These are phyloP conservation scores for Apocrypta bakeri DNA, from an alignment of 1,140 invertebrate species.

Conservation along the genomic window DNA sequence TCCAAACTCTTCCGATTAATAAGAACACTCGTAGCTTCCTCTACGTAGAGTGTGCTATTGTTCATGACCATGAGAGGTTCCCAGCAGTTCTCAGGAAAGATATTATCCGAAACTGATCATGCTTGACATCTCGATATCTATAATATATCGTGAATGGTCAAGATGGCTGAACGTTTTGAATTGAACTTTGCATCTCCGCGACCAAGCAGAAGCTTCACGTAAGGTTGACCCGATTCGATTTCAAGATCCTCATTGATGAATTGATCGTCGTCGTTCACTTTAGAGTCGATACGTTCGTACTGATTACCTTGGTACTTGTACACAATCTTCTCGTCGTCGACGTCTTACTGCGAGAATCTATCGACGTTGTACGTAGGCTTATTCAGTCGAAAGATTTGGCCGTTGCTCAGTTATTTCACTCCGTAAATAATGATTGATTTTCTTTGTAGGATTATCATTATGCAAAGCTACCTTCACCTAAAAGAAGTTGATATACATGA, in stretches of 20 bases:
- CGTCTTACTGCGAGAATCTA: slow-evolving; percentile 90
- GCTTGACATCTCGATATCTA: slow-evolving; percentile 78
- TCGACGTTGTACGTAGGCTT: slow-evolving; percentile 78
- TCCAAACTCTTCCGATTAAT: slow-evolving; percentile 84
- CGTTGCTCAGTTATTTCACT: slow-evolving; percentile 84
- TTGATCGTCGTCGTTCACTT: slow-evolving; percentile 88
- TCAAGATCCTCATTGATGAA: slow-evolving; percentile 83
- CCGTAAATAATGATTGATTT: slow-evolving; percentile 87
- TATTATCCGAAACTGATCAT: slow-evolving; percentile 76
- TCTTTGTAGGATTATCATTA: slow-evolving; percentile 92
- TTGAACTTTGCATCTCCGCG: slow-evolving; percentile 87
- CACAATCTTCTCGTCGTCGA: slow-evolving; percentile 84
- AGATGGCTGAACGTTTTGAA: slow-evolving; percentile 83
- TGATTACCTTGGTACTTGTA: slow-evolving; percentile 89
- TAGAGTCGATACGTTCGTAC: slow-evolving; percentile 83
- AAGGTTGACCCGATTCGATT: slow-evolving; percentile 87
- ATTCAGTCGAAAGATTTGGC: slow-evolving; percentile 80
- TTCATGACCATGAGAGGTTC: slow-evolving; percentile 83
- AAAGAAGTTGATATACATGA: slow-evolving; percentile 88
- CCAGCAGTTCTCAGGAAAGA: slow-evolving; percentile 91
- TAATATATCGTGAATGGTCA: slow-evolving; percentile 84
- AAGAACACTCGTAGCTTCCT: slow-evolving; percentile 88
- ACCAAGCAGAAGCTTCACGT: slow-evolving; percentile 84
- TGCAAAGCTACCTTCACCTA: slow-evolving; percentile 86
- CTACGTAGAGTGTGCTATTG: slow-evolving; percentile 83